Evolutionary conservation across 2,113 vertebrate species (phyloP).

Genomic region (Rhinoderma darwinii): DNA sequence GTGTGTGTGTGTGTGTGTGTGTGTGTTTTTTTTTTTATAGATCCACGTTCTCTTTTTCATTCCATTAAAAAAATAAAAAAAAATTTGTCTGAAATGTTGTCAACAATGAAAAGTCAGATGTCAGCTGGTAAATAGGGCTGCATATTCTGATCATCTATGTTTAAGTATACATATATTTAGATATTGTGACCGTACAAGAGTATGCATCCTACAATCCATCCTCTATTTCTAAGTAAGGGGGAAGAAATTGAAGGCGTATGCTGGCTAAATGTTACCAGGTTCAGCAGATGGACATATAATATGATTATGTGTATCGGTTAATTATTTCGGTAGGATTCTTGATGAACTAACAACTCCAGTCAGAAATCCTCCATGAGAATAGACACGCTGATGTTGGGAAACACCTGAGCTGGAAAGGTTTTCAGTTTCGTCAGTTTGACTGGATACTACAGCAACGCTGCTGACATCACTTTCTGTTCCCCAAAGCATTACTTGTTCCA

Average conservation of each 20-base stretch:
- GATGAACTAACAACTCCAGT: neutral
- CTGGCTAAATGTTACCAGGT: neutral
- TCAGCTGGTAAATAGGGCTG: too few relatives aligned
- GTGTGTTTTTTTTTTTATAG: too few relatives aligned
- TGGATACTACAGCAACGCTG: neutral
- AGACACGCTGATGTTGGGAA: neutral
- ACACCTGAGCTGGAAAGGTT: neutral
- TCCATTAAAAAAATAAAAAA: too few relatives aligned
- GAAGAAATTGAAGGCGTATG: neutral
- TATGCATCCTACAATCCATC: neutral
- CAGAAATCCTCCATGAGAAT: neutral
- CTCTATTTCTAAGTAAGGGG: neutral
- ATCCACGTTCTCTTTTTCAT: too few relatives aligned
- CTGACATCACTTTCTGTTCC: neutral
- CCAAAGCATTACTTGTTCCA: neutral
- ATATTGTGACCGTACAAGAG: neutral
- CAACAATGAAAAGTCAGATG: too few relatives aligned
- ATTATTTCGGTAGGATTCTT: neutral
- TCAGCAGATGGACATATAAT: neutral
- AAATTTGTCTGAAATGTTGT: too few relatives aligned
- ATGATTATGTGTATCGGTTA: neutral
- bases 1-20: too few relatives aligned
- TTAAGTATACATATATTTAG: too few relatives aligned
- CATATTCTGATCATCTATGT: neutral
- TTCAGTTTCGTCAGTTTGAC: conserved; percentile 1